Evolutionary conservation across 2,113 vertebrate genomes (phyloP), one percentile per base, ranked within the genome.

Genomic region (Guaruba guarouba): DNA sequence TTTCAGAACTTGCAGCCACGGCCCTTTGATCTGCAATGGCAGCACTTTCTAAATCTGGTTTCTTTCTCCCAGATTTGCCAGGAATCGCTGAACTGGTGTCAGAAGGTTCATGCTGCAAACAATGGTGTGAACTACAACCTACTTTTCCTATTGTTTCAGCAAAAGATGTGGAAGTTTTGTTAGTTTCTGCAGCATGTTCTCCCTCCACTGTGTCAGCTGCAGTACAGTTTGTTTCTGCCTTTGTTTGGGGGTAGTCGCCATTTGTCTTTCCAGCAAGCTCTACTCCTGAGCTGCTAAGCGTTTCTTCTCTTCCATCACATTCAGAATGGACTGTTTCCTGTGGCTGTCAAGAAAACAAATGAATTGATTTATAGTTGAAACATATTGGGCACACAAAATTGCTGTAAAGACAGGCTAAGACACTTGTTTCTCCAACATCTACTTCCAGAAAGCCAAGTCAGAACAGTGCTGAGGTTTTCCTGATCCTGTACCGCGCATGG

Each of bases 281-380:
- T 87, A 63, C 79, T 86, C 43, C 90, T 12, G 96, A 84, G 84
- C 91, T 43, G 73, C 61, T 76, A 13, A 51, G 62, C 5, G 4
- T 13, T 88, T 63, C 71, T 90, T 93, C 94, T 35, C 81, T 37
- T 81, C 66, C 93, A 19, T 75, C 92, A 3, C 7, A 18, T 44
- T 94, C 86, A 48, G 63, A 79, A 71, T 7, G 20, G 68, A 13
- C 82, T 24, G 57, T 59, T 91, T 95, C 96, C 91, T 83, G 92
- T 1, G 88, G 89, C 97, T 98, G 88, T 51, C 51, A 67, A 83
- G 55, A 90, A 44, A 97, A 93, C 2, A 94, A 90, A 92, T 48
- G 44, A 59, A 64, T 63, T 68, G 51, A 39, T 95, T 64, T 54
- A 66, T 10, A 90, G 89, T 27, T 64, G 77, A 87, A 79, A 89